phyloP scores from a whole-genome alignment of 2,113 vertebrate species.

The Vulpes ferrilata region DNA sequence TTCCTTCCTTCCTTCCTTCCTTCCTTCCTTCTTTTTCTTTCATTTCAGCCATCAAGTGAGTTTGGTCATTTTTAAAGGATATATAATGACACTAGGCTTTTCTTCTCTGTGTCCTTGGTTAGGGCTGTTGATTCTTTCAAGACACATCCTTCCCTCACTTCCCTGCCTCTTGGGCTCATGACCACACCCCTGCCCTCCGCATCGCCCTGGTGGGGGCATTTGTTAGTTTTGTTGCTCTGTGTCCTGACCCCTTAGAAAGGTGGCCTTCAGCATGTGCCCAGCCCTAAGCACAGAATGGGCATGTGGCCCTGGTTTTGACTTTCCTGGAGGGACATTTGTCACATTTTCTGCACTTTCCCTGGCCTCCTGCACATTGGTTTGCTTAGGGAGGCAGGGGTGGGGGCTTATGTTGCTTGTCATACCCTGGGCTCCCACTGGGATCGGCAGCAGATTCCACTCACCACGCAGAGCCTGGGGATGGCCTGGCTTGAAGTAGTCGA shows the following conservation, averaged over 20 bases:
- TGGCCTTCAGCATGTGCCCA: fast-evolving
- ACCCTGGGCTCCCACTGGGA: neutral
- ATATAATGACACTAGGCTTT: neutral
- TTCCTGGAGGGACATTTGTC: neutral
- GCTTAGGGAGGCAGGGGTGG: neutral
- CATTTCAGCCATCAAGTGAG: neutral
- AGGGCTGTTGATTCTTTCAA: neutral
- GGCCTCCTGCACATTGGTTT: neutral
- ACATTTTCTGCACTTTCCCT: neutral
- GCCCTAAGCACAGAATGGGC: neutral
- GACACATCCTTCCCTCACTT: neutral
- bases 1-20: neutral
- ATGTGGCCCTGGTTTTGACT: neutral
- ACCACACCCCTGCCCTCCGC: fast-evolving
- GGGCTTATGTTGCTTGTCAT: neutral
- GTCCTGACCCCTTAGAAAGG: neutral
- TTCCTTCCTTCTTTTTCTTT: neutral
- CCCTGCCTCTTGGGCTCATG: neutral
- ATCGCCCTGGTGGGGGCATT: neutral
- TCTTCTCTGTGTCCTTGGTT: neutral
- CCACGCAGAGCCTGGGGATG: conserved; percentile 87
- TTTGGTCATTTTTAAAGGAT: neutral
- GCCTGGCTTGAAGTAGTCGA: conserved; percentile 90
- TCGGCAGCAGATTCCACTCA: conserved; percentile 68
- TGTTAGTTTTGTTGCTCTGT: neutral